Conservation (phyloP, 1,140 invertebrate species). For the Psix sp. region DNA sequence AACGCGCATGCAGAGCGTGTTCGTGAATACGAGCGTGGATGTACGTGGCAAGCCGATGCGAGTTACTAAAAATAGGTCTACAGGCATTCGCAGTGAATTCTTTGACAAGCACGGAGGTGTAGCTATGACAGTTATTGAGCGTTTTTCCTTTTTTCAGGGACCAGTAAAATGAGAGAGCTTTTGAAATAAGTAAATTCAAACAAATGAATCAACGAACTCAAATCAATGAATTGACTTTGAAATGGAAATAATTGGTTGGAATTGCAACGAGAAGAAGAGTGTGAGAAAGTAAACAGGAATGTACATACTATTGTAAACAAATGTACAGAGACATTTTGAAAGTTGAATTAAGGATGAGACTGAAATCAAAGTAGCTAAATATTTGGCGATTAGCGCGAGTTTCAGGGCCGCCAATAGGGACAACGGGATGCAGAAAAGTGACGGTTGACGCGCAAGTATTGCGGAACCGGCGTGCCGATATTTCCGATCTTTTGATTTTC, state of each 20-base stretch:
- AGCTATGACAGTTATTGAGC: conserved; percentile 34
- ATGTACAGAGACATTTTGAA: no score
- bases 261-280: no score
- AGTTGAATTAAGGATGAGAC: no score
- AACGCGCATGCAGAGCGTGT: conserved; percentile 29
- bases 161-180: conserved; percentile 25
- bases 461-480: conserved; percentile 38
- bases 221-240: no score
- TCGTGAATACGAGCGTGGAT: conserved; percentile 37
- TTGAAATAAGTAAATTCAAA: conserved; percentile 1
- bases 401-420: no score
- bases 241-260: no score
- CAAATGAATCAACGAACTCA: no score
- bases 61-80: conserved; percentile 49
- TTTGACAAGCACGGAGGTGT: conserved; percentile 49
- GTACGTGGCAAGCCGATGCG: conserved; percentile 29
- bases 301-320: no score
- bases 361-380: no score
- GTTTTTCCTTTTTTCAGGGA: conserved; percentile 35
- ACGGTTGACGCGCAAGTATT: conserved; percentile 23
- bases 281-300: no score
- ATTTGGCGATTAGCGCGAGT: no score
- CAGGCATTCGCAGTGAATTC: conserved; percentile 53
- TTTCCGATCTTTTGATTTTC: conserved; percentile 52
- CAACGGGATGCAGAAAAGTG: not conserved